Evolutionary conservation across 2,113 vertebrate genomes (phyloP).

Genomic region (Pontoporia blainvillei): DNA sequence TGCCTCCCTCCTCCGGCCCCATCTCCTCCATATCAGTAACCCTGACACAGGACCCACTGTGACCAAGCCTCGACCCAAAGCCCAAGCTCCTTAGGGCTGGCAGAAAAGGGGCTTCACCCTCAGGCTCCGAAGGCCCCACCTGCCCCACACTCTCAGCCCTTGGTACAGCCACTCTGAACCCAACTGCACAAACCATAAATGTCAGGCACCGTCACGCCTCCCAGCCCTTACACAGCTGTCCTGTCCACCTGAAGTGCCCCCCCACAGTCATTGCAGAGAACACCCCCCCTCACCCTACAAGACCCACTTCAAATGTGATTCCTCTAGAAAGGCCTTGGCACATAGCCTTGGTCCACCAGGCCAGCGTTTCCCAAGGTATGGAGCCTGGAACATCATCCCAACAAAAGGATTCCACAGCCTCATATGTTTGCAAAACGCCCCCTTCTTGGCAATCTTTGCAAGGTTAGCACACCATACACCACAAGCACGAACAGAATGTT

Average conservation of each 20-base stretch:
- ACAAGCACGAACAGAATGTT: not conserved
- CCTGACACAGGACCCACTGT: not conserved
- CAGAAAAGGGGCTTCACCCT: not conserved
- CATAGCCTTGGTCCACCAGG: not conserved
- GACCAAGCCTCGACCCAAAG: not conserved
- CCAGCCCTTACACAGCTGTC: not conserved
- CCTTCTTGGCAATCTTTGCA: not conserved
- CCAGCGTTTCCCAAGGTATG: not conserved
- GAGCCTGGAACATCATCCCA: not conserved
- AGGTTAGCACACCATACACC: not conserved
- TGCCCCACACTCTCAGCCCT: not conserved
- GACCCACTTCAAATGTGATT: not conserved
- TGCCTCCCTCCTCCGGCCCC: too few species aligned
- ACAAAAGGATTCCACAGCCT: not conserved
- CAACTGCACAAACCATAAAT: not conserved
- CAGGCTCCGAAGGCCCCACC: not conserved
- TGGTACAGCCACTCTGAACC: not conserved
- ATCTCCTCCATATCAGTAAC: not conserved
- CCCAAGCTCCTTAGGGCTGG: not conserved
- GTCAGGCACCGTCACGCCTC: accelerated
- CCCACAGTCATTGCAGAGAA: not conserved
- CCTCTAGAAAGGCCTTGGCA: not conserved
- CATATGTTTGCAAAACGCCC: not conserved
- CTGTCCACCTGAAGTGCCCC: not conserved
- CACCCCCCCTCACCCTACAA: not conserved